Conservation (phyloP, 1,140 invertebrate species). For the Panagrolaimus sp. region DNA sequence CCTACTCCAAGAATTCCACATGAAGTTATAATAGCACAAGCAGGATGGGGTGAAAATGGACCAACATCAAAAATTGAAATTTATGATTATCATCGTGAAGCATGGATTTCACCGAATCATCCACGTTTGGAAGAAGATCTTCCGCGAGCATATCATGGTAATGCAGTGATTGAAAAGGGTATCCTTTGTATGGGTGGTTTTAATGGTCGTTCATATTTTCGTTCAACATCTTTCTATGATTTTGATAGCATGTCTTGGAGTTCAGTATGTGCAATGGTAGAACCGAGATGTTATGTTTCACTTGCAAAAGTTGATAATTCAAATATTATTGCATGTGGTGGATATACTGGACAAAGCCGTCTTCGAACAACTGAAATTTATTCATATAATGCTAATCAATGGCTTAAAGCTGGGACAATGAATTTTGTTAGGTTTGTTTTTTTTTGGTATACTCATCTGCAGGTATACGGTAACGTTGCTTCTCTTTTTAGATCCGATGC, state of each 20-base stretch:
- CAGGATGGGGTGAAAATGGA: constrained; percentile 27
- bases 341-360: constrained; percentile 18
- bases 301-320: constrained; percentile 5
- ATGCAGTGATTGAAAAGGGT: neutral
- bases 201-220: constrained; percentile 23
- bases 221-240: constrained; percentile 7
- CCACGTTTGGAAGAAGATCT: neutral
- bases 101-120: constrained; percentile 17
- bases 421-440: constrained; percentile 21
- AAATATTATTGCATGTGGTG: constrained; percentile 25
- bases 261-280: constrained; percentile 20
- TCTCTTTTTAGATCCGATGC: constrained; percentile 8
- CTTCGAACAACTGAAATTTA: constrained; percentile 25
- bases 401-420: constrained; percentile 16
- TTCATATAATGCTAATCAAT: constrained; percentile 14
- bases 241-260: constrained; percentile 20
- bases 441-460: neutral
- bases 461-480: neutral
- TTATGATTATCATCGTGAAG: constrained; percentile 18
- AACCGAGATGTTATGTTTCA: constrained; percentile 26
- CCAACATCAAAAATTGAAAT: constrained; percentile 24
- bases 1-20: too few relatives aligned
- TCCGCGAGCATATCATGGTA: constrained; percentile 25
- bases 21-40: neutral
- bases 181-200: constrained; percentile 27